Base-by-base conservation (phyloP, 2,888 invertebrate species). In the Tetropium fuscum region DNA sequence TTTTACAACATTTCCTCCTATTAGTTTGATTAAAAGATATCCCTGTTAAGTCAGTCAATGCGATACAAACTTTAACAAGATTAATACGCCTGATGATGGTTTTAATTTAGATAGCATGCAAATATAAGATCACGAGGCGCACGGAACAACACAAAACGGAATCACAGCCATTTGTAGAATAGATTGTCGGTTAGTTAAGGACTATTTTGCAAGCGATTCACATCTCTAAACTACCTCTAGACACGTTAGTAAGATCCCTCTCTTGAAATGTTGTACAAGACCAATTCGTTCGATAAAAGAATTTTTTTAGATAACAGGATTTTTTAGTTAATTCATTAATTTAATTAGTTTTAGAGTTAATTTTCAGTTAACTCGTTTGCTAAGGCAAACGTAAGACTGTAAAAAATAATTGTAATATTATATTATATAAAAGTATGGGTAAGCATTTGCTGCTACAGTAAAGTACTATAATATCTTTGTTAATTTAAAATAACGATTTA, bases 101-200 rank as follows among this genome's bases (percentile, higher is more conserved):
- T 53, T 53, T 58, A 58, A 58, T 58, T 58, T 58, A 58, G 58
- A 58, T 58, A 53, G 58, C 58, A 58, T 51, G 58, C 58, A 45
- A 58, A 58, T 58, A 53, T 38, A 45, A 53, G 58, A 53, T 53
- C 53, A 45, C 36, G 53, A 51, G 40, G 38, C 51, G 40, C 51
- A 51, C 55, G 58, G 54, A 60, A 64, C 53, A 58, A 38, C 44
- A 51, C 41, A 51, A 49, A 60, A 57, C 60, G 55, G 58, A 63
- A 60, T 68, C 68, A 70, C 70, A 70, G 63, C 66, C 64, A 69
- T 71, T 70, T 69, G 62, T 64, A 61, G 67, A 65, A 51, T 62
- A 61, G 69, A 71, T 72, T 71, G 70, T 62, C 66, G 66, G 68
- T 69, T 69, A 49, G 70, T 62, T 72, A 65, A 68, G 69, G 51